phyloP scores from a whole-genome alignment of 2,888 invertebrate species.

The Chloroclystis v-ata region DNA sequence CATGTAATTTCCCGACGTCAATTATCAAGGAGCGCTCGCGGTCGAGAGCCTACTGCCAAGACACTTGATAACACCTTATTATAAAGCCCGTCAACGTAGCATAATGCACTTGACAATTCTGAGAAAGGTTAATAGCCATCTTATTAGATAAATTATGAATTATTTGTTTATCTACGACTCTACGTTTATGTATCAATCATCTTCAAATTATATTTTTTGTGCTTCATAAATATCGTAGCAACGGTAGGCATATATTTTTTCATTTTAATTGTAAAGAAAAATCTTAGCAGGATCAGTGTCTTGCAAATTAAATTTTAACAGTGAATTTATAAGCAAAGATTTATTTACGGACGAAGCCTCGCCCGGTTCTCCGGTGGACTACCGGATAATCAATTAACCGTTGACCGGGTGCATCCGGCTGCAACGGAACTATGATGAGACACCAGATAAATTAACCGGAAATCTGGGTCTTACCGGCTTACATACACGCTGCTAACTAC shows the following conservation, averaged over 20 bases:
- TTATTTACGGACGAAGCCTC: slow-evolving; percentile 23
- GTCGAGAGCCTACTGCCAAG: slow-evolving; percentile 61
- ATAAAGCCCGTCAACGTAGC: slow-evolving; percentile 29
- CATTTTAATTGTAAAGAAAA: too few species aligned
- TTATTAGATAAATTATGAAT: too few species aligned
- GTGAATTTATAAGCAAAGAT: slow-evolving; percentile 20
- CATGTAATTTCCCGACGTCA: slow-evolving; percentile 77
- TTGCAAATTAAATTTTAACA: slow-evolving; percentile 13
- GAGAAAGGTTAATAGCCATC: not conserved
- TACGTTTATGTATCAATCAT: too few species aligned
- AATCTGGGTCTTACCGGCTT: slow-evolving; percentile 43
- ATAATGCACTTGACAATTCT: slow-evolving; percentile 13
- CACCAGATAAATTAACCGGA: slow-evolving; percentile 63
- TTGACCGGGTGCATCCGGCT: slow-evolving; percentile 70
- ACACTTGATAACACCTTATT: slow-evolving; percentile 64
- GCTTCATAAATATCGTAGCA: too few species aligned
- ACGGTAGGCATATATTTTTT: too few species aligned
- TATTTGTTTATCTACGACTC: too few species aligned
- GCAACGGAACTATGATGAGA: slow-evolving; percentile 65
- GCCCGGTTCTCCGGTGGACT: slow-evolving; percentile 41
- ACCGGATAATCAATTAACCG: slow-evolving; percentile 73
- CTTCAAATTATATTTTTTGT: too few species aligned
- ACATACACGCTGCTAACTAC: slow-evolving; percentile 18
- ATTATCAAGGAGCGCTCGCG: slow-evolving; percentile 66
- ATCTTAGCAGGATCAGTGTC: not conserved